Base-by-base conservation (phyloP, 2,113 vertebrate species). In the Trachemys scripta region DNA sequence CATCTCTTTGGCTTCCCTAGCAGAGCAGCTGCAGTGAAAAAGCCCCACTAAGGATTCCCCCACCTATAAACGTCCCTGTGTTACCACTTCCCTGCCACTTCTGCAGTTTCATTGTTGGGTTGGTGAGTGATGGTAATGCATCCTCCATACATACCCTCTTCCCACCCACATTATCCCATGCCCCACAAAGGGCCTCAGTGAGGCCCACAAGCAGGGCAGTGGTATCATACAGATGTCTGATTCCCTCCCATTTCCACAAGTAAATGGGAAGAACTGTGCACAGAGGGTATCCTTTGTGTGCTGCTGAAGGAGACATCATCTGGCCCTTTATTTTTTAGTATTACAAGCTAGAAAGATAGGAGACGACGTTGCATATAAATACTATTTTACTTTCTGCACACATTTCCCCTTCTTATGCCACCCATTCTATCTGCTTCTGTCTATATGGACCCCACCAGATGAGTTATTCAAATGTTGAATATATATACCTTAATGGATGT, bases 401-500 rank as follows among this genome's bases (percentile, higher is more conserved):
- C 12, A 65, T 65, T 65, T 65, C 14, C 62, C 59, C 31, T 14
- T 62, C 59, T 62, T 62, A 31, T 17, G 31, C 16, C 62, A 65
- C 19, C n/a, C 35, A 22, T 72, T 72, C 65, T 20, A 20, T 38
- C 65, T 38, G 31, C 29, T 62, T 59, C 27, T 59, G 57, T 59
- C 27, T 12, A 31, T 29, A 13, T 29, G 12, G 27, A 59, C 57
- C 10, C 27, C 57, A 59, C 19, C 7, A 6, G 65, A 72, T 19
- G 17, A 72, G 65, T 19, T n/a, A 20, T 38, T 72, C 35, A 72
- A 69, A 69, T n/a, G 31, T 19, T 69, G 16, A 69, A n/a, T 50
- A 4, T 35, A 13, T 4, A 8, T 49, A 12, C 16, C 42, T 82
- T 59, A 47, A 38, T 24, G 57, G 10, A 0, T 2, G 0, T 42